Base-by-base conservation (phyloP, 2,888 invertebrate species). In the Drosophila falleni region DNA sequence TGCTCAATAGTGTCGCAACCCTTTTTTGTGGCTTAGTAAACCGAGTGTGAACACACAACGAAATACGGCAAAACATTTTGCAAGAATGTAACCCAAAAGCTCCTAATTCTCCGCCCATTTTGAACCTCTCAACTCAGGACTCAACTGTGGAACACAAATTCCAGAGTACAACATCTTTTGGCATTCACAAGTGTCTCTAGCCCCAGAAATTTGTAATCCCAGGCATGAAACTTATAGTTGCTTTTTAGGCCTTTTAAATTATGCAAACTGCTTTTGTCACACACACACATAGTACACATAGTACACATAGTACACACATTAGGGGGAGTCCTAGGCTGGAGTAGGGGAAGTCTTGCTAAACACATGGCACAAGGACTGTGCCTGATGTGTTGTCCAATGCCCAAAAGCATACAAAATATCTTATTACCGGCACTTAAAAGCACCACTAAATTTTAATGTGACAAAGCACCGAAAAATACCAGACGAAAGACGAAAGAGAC, bases 381-480 rank as follows among this genome's bases (percentile, higher is more conserved):
- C 64, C 68, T 62, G 76, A 64, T 58, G 64, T 62, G 62, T 56
- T 73, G 73, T 69, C 79, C 80, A 64, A 44, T 69, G 63, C 69
- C 66, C 67, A 63, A 64, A 71, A 81, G 81, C 78, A 81, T 83
- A 83, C 80, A 78, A 83, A 77, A 83, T 78, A 83, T 81, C 81
- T 76, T 83, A 76, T 83, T 78, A 81, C 78, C 78, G 73, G 69
- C 74, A 81, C 75, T 78, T 83, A 80, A 82, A 78, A 84, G 85
- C 78, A 69, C 39, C 81, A 84, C 84, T 82, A 81, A 84, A 81
- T 84, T 82, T 78, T 81, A 84, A 81, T 81, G 76, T 76, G 76
- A 76, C 61, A 76, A 68, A 76, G 70, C 73, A 76, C 68, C 73
- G 66, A 76, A 76, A 80, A 80, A 74, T 74, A 39, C 53, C 67